Percentiles rank a stretch among this genome's conserved stretches.
These are phyloP conservation scores for Selene dorsalis DNA, from an alignment of 2,797 vertebrate species.

Conservation along the genomic window DNA sequence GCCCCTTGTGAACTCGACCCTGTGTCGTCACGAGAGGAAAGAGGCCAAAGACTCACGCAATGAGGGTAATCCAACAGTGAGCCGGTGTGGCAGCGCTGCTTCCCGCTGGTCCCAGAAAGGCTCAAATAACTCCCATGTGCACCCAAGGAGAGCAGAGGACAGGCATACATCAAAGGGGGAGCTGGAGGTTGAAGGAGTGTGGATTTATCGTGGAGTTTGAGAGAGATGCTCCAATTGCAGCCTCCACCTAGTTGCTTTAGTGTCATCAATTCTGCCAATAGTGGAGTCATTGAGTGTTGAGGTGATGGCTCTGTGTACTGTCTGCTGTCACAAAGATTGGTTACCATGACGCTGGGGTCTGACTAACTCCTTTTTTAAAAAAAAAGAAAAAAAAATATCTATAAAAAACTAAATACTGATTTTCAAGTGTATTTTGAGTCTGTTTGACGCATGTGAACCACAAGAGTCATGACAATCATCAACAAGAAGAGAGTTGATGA, in stretches of 20 bases:
- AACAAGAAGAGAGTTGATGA: not conserved
- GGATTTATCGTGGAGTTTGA: constrained; percentile 71
- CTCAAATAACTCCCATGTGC: constrained; percentile 82
- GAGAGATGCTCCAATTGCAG: constrained; percentile 72
- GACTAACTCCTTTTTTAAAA: not conserved
- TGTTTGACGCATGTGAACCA: not conserved
- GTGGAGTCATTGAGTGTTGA: constrained; percentile 60
- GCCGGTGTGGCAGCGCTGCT: constrained; percentile 76
- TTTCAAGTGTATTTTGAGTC: not conserved
- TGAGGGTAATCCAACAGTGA: constrained; percentile 80
- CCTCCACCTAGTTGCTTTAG: constrained; percentile 61
- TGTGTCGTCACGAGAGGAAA: constrained; percentile 75
- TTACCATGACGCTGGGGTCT: constrained; percentile 30
- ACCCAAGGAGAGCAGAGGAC: constrained; percentile 79
- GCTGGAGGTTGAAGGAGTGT: constrained; percentile 67
- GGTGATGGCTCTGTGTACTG: constrained; percentile 67
- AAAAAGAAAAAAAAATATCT: too few relatives aligned
- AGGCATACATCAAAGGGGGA: constrained; percentile 75
- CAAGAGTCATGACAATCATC: not conserved
- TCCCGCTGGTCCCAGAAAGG: constrained; percentile 79
- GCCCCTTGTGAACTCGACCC: constrained; percentile 74
- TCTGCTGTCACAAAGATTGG: constrained; percentile 67
- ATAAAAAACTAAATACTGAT: not conserved
- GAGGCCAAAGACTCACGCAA: constrained; percentile 80
- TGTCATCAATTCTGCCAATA: constrained; percentile 76